phyloP scores from a whole-genome alignment of 2,797 vertebrate genomes.

The Spinus olivaceus region DNA sequence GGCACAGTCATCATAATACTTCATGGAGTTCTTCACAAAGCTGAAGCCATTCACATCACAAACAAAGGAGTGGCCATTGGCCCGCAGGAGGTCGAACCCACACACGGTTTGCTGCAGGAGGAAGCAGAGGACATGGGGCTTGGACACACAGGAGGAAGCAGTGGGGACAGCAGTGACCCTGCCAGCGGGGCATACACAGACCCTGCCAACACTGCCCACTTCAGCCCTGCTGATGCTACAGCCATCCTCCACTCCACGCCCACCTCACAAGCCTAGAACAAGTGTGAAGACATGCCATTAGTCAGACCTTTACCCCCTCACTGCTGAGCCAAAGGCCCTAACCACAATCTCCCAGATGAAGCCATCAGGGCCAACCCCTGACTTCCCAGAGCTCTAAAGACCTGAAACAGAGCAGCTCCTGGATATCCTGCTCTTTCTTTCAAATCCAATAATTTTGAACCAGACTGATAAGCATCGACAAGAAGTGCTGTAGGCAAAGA shows the following conservation, averaged over 20 bases:
- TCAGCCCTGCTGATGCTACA: background rate
- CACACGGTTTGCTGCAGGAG: conserved; percentile 94
- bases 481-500: background rate
- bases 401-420: background rate
- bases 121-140: background rate
- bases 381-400: background rate
- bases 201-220: background rate
- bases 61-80: conserved; percentile 96
- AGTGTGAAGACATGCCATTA: background rate
- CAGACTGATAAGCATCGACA: background rate
- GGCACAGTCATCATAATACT: conserved; percentile 99
- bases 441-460: background rate
- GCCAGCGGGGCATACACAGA: background rate
- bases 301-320: background rate
- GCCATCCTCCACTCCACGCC: background rate
- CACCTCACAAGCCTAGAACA: background rate
- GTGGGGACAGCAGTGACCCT: background rate
- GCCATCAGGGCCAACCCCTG: fast-evolving
- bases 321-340: background rate
- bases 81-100: conserved; percentile 95
- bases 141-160: background rate
- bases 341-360: background rate
- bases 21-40: conserved; percentile 99
- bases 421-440: background rate
- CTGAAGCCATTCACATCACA: conserved; percentile 99